Evolutionary conservation across 2,113 vertebrate species (phyloP), one percentile per base, ranked within the genome.

Genomic region (Forbesichthys papilliferus): DNA sequence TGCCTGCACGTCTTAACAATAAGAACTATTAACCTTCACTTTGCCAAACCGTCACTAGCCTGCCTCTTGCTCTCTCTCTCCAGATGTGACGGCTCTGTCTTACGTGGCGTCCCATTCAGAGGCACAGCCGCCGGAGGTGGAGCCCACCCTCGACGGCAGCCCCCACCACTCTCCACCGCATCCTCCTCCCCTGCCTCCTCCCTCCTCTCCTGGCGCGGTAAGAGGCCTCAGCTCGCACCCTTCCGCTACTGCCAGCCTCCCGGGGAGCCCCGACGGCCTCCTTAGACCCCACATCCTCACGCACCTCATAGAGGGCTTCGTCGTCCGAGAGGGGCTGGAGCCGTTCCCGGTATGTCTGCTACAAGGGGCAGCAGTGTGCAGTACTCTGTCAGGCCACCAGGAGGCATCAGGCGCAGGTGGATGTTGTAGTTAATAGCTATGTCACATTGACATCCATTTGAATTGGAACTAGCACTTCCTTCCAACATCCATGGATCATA

Each of bases 301-400:
- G 46, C 96, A 98, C 18, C 94, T 98, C 66, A 94, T 98, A 4
- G 96, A 97, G 91, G 96, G 96, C 60, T 98, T 98, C 86, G 94
- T 98, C 69, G 96, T 98, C 91, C 94, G 94, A 87, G 96, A 98
- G 84, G 96, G 96, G 1, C 87, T 97, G 84, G 95, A 97, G 75
- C 96, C 96, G 0, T 98, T 98, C 90, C 95, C 95, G 88, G 96
- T 98, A 93, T 92, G 95, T 95, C 74, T 68, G 79, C 68, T 58
- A 68, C 27, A 69, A 63, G 63, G 70, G 42, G 66, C 56, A 47
- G 18, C 27, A 70, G 74, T 48, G 66, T 27, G 72, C 77, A 61
- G 52, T 13, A 13, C 48, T 69, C 64, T 48, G 3, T 58, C 46
- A 53, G 58, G 33, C 54, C 67, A 53, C 9, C 16, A 48, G 9